Evolutionary conservation across 2,797 vertebrate species (phyloP).

Genomic region (Iguana delicatissima): DNA sequence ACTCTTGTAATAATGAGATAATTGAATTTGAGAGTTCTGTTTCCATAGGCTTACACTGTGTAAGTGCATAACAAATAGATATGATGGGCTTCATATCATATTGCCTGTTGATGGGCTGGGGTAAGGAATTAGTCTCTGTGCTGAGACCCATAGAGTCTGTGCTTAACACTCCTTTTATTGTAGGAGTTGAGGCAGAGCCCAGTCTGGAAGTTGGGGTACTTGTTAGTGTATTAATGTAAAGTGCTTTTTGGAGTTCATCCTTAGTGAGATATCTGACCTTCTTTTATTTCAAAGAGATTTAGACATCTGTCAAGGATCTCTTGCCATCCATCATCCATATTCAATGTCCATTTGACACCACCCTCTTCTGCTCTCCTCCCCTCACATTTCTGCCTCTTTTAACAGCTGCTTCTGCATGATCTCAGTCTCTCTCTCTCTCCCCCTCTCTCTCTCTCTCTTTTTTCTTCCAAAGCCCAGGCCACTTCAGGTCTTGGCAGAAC

Average conservation of each 20-base stretch:
- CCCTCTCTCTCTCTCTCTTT: background rate
- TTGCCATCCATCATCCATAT: background rate
- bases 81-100: background rate
- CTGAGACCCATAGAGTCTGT: too few species aligned
- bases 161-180: background rate
- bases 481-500: slow-evolving; percentile 20
- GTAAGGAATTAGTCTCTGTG: too few species aligned
- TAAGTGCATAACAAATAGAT: background rate
- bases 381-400: background rate
- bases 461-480: background rate
- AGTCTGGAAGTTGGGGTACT: slow-evolving; percentile 8
- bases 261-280: slow-evolving; percentile 56
- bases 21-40: background rate
- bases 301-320: slow-evolving; percentile 61
- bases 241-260: slow-evolving; percentile 11
- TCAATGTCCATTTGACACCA: background rate
- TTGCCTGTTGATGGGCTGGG: background rate
- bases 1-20: background rate
- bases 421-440: background rate
- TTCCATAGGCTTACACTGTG: background rate
- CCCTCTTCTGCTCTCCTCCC: background rate
- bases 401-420: slow-evolving; percentile 25
- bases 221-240: slow-evolving; percentile 7
- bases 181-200: background rate
- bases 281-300: slow-evolving; percentile 66